These are phyloP conservation scores for Ooceraea biroi DNA, from an alignment of 1,140 invertebrate species.

Conservation along the genomic window DNA sequence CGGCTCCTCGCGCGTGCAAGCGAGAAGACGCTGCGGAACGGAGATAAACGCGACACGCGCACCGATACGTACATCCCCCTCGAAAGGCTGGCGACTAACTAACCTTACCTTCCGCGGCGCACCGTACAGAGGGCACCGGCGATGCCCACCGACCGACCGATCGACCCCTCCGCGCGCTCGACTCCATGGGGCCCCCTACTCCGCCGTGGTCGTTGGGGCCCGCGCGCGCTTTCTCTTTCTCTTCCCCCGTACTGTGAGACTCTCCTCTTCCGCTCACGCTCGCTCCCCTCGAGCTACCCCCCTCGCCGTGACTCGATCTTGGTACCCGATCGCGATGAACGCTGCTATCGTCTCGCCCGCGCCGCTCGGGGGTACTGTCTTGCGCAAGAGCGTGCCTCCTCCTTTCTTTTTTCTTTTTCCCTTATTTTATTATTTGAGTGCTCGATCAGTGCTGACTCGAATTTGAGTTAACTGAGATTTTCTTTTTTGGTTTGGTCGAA, in stretches of 20 bases:
- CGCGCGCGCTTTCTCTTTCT: slow-evolving; percentile 70
- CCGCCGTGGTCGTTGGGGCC: slow-evolving; percentile 2
- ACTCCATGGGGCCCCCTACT: slow-evolving; percentile 49
- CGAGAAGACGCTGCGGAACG: neutral
- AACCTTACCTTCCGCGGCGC: slow-evolving; percentile 76
- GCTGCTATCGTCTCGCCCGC: slow-evolving; percentile 10
- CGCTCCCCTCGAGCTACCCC: slow-evolving; percentile 37
- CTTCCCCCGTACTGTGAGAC: slow-evolving; percentile 8
- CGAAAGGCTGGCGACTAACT: slow-evolving; percentile 82
- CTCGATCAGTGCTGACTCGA: neutral
- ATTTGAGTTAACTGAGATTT: neutral
- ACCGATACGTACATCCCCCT: slow-evolving; percentile 72
- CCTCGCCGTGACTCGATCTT: slow-evolving; percentile 49
- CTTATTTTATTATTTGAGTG: slow-evolving; percentile 59
- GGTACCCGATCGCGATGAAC: slow-evolving; percentile 51
- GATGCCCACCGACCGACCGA: neutral
- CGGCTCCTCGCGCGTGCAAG: slow-evolving; percentile 50
- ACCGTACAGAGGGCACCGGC: slow-evolving; percentile 80
- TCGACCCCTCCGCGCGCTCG: slow-evolving; percentile 12
- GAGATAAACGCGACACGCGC: slow-evolving; percentile 51
- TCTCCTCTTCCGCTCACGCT: slow-evolving; percentile 39
- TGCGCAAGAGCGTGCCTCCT: slow-evolving; percentile 27
- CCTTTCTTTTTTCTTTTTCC: slow-evolving; percentile 35
- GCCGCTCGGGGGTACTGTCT: slow-evolving; percentile 7
- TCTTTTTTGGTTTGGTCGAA: neutral